phyloP scores from a whole-genome alignment of 2,888 invertebrate genomes.

The Campopleginae sp. region DNA sequence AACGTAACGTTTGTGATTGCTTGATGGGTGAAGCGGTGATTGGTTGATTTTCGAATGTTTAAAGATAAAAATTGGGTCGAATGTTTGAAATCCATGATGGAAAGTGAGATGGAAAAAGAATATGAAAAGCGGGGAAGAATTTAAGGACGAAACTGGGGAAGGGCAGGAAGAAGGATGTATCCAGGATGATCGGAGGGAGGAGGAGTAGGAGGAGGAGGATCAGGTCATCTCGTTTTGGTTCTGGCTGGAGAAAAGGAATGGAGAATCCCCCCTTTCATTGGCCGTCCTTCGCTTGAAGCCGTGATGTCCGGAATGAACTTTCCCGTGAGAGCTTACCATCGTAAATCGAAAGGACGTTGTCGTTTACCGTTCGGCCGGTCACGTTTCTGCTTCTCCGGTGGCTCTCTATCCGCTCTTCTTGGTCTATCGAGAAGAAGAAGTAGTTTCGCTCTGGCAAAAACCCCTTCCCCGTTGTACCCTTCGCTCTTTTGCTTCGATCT shows the following conservation, averaged over 20 bases:
- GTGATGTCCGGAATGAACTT: constrained; percentile 66
- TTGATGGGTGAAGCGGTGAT: neutral
- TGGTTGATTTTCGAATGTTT: neutral
- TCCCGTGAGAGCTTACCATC: constrained; percentile 70
- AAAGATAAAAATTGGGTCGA: neutral
- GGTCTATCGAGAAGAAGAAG: constrained; percentile 39
- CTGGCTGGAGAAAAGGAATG: constrained; percentile 57
- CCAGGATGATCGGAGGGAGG: constrained; percentile 32
- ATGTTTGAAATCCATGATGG: neutral
- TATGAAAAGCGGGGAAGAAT: neutral
- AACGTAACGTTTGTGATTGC: too few relatives aligned
- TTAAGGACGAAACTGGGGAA: constrained; percentile 7
- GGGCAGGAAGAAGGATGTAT: constrained; percentile 11
- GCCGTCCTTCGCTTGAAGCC: constrained; percentile 33
- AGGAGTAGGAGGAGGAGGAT: constrained; percentile 13
- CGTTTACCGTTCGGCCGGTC: constrained; percentile 72
- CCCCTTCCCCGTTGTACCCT: constrained; percentile 29
- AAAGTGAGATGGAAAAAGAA: constrained; percentile 9
- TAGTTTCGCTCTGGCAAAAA: constrained; percentile 38
- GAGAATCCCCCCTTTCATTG: constrained; percentile 44
- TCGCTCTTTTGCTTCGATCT: constrained; percentile 16
- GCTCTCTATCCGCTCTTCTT: constrained; percentile 51
- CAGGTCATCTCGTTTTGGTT: constrained; percentile 60
- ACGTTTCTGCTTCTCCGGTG: constrained; percentile 69
- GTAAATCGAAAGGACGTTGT: constrained; percentile 73